These are phyloP conservation scores for Drosophila paucipuncta DNA, from an alignment of 2,888 invertebrate genomes.

Conservation along the genomic window DNA sequence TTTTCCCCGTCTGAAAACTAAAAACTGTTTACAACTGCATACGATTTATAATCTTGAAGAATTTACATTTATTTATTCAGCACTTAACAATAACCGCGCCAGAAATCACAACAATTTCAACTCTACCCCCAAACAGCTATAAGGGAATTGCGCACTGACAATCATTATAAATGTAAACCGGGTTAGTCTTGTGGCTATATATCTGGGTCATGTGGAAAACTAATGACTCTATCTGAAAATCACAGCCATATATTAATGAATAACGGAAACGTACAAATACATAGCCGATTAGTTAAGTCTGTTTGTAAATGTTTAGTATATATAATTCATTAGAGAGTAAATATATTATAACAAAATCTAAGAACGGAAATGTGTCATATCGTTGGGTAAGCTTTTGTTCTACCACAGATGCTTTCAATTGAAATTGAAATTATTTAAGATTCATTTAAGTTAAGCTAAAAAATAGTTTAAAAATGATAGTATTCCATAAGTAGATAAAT, in stretches of 20 bases:
- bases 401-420: too few species aligned
- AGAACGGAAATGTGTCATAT: too few species aligned
- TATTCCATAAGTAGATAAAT: neutral
- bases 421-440: too few species aligned
- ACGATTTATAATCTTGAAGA: conserved; percentile 80
- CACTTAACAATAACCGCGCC: conserved; percentile 58
- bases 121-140: neutral
- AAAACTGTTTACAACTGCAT: conserved; percentile 78
- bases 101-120: conserved; percentile 55
- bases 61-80: conserved; percentile 79
- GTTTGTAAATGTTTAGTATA: neutral
- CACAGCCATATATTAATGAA: conserved; percentile 1
- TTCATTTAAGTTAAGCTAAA: too few species aligned
- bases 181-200: conserved; percentile 2
- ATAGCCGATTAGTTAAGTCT: neutral
- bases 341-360: neutral
- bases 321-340: neutral
- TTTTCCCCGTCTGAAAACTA: conserved; percentile 53
- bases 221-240: conserved; percentile 11
- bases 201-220: conserved; percentile 15
- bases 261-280: neutral
- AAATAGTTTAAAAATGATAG: too few species aligned
- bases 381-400: too few species aligned
- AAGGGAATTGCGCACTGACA: conserved; percentile 13
- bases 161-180: conserved; percentile 36